Evolutionary conservation across 2,888 invertebrate genomes (phyloP), one percentile per base, ranked within the genome.

Genomic region (Ormyrus labotus): DNA sequence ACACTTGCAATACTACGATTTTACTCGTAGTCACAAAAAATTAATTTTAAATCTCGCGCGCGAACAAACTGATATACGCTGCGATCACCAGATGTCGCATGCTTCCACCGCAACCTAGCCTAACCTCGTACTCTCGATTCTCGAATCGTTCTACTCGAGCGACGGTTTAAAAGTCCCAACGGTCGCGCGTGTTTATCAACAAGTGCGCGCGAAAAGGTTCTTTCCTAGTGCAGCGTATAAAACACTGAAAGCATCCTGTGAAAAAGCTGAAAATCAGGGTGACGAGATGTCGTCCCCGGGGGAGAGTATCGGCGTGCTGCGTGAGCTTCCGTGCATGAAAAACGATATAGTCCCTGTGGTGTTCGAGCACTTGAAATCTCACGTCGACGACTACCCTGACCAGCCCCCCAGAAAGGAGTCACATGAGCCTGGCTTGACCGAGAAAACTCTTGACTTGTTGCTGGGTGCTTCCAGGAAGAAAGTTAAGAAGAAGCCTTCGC

Each of bases 211-310:
- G 34, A 34, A 34, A 34, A 34, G 3, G 34, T 34, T 34, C 34
- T 34, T 34, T 34, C 2, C 34, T 4, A 34, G 34, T 34, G 2
- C 34, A 34, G 34, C 34, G 34, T 4, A 4, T 34, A 34, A 34
- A 34, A 34, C 2, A 34, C 34, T 34, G 34, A 34, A 34, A 34
- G 34, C 34, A 34, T 34, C 4, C 34, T 34, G 34, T 34, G 34
- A 34, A 34, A 34, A 34, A 34, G 34, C 4, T 34, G 4, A 4
- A 34, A 34, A 34, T 34, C 2, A 34, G 34, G 34, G 34, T 34
- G 34, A 34, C 3, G 57, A 0, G 34, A 81, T 81, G 81, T 78
- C 81, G 58, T 78, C 74, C 10, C 81, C 63, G 34, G 10, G n/a
- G n/a, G 80, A 80, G 19, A 47, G 68, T 48, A 68, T 68, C 57